Conservation (phyloP, 2,113 vertebrate species). For the Prionailurus bengalensis region DNA sequence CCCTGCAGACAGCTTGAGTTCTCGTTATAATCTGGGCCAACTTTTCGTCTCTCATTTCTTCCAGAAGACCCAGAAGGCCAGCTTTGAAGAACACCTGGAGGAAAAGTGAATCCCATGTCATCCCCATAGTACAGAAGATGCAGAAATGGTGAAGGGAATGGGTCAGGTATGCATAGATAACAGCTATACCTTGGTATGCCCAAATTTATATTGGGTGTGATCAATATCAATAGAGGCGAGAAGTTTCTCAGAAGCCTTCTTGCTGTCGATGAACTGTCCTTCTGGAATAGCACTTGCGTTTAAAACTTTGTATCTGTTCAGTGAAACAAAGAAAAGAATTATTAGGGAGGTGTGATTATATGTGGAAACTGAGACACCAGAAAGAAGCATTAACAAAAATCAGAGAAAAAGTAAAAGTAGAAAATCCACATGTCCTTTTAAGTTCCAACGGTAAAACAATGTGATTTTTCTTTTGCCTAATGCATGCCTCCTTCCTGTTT, state of each 20-base stretch:
- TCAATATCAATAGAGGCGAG: constrained; percentile 93
- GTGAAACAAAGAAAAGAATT: constrained; percentile 32
- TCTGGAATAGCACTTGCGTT: constrained; percentile 94
- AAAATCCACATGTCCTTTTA: neutral
- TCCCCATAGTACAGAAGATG: neutral
- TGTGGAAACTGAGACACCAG: neutral
- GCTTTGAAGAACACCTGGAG: constrained; percentile 97
- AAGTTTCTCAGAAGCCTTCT: constrained; percentile 94
- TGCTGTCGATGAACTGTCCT: constrained; percentile 95
- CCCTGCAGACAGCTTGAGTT: constrained; percentile 94
- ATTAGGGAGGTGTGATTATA: neutral
- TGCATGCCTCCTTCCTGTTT: neutral
- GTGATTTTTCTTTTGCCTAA: neutral
- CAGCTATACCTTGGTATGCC: constrained; percentile 92
- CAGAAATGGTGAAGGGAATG: neutral
- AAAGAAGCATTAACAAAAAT: neutral
- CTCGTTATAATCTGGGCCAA: constrained; percentile 94
- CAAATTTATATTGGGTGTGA: constrained; percentile 93
- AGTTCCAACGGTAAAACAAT: neutral
- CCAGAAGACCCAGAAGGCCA: constrained; percentile 93
- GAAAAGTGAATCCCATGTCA: neutral
- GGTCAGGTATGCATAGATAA: neutral
- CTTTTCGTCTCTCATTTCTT: constrained; percentile 97
- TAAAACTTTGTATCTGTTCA: constrained; percentile 90
- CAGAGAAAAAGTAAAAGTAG: constrained; percentile 14